These are phyloP conservation scores for Anoplolepis gracilipes DNA, from an alignment of 1,140 invertebrate species.

Conservation along the genomic window DNA sequence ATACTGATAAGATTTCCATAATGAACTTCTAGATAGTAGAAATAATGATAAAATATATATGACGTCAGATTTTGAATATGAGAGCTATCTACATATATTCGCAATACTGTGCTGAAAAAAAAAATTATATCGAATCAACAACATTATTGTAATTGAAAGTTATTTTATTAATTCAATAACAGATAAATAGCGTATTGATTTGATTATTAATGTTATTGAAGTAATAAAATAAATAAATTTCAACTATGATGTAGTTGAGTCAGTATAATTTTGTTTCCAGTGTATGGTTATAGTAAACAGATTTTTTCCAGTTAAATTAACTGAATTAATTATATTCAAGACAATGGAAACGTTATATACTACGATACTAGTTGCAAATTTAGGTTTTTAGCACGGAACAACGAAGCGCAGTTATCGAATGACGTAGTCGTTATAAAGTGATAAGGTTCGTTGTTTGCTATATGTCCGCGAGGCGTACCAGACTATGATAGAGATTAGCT, in stretches of 20 bases:
- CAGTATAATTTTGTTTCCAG: no score
- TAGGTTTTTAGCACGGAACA: conserved; percentile 72
- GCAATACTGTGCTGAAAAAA: no score
- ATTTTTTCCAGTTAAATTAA: neutral
- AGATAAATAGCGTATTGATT: no score
- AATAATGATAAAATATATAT: neutral
- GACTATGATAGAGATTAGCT: conserved; percentile 78
- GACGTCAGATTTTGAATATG: neutral
- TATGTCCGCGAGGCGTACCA: conserved; percentile 68
- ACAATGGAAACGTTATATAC: neutral
- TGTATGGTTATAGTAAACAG: neutral
- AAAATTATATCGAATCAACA: no score
- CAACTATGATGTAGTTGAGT: no score
- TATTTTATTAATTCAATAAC: no score
- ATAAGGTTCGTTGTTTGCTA: conserved; percentile 74
- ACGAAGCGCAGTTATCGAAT: conserved; percentile 68
- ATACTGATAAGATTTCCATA: no score
- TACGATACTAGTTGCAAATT: conserved; percentile 49
- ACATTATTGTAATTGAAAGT: no score
- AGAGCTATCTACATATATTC: neutral
- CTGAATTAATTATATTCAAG: neutral
- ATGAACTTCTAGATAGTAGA: no score
- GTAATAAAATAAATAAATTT: no score
- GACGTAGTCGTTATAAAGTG: conserved; percentile 64
- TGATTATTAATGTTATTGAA: no score